Base-by-base conservation (phyloP, 1,140 invertebrate species). In the Papilio xuthus region DNA sequence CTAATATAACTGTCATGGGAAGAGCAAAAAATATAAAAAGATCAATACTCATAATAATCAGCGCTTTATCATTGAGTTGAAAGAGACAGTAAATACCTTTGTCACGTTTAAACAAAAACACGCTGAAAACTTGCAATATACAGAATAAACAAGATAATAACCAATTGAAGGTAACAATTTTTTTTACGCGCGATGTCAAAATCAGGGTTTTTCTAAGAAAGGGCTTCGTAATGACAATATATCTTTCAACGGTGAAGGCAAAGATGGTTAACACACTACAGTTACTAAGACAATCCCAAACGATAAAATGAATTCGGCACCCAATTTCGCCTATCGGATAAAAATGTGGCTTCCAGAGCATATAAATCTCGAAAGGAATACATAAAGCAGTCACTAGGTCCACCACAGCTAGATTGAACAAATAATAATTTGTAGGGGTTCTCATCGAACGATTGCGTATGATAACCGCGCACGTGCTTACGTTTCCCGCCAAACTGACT, bases 381-480 rank as follows among this genome's bases (percentile, higher is more conserved):
- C 97, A 97, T 1, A 96, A 95, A 0, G 97, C 85, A 20, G 99
- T 95, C 4, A 99, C 94, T 13, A 99, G 91, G 90, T 99, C 99
- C 0, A 98, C 98, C 8, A 99, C 94, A 4, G 99, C 98, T 79
- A 99, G 94, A 87, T 97, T 98, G 89, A 99, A 98, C 15, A 99
- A 95, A 89, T 99, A 99, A 83, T 97, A 98, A 90, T 99, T 99
- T 18, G 97, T 98, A 0, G 97, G 97, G 0, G 97, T 98, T 86
- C 98, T 97, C 97, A 99, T 98, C 1, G 96, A 96, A 85, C 96
- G 97, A 92, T 99, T 98, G 82, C 96, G 95, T 26, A 96, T 94
- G 53, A 99, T 99, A 20, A 99, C 98, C n/a, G 98, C 95, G 90
- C 98, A 99, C 4, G 98, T 99, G 88, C 96, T 97, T 0, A 98